Evolutionary conservation across 2,797 vertebrate species (phyloP), one percentile per base, ranked within the genome.

Genomic region (Masticophis lateralis): DNA sequence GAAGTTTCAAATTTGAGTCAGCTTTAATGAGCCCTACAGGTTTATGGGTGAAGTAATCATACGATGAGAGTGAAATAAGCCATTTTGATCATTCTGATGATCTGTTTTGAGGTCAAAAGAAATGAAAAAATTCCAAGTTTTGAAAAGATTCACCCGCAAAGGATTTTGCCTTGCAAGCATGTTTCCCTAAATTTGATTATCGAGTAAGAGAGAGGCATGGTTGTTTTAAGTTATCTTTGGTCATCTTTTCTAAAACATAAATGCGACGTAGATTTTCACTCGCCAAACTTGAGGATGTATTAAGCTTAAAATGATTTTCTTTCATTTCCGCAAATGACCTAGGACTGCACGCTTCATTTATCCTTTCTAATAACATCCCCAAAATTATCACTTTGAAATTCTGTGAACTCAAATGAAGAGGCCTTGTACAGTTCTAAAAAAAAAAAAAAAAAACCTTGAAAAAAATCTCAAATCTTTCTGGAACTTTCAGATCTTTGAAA

Each of bases 231-330:
- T 16, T 16, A 32, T 25, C 69, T 60, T 56, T 93, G 25, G 20
- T 25, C 32, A 22, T 22, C 37, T 43, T 43, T 90, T 88, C 20
- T n/a, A n/a, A 47, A 91, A n/a, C 56, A 47, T 51, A 32, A 94
- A 91, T 63, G 92, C 86, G 92, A 28, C 59, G 92, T 86, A 93
- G 69, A 51, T 93, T 66, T 79, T 79, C 37, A 22, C 37, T 10
- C 1, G 8, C 37, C 37, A 79, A 79, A 79, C 20, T 5, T 22
- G 37, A 22, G 74, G 91, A 91, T 90, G 93, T 95, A 53, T 13
- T 43, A 27, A 56, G 55, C 96, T 95, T 94, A 74, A 92, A 96
- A 93, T 94, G 86, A 53, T 93, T 86, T 96, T 93, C 91, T 94
- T 87, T 87, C 86, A 91, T 92, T 91, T 95, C 94, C 92, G 94